These are phyloP conservation scores for Tholera decimalis DNA, from an alignment of 2,888 invertebrate genomes.

Conservation along the genomic window DNA sequence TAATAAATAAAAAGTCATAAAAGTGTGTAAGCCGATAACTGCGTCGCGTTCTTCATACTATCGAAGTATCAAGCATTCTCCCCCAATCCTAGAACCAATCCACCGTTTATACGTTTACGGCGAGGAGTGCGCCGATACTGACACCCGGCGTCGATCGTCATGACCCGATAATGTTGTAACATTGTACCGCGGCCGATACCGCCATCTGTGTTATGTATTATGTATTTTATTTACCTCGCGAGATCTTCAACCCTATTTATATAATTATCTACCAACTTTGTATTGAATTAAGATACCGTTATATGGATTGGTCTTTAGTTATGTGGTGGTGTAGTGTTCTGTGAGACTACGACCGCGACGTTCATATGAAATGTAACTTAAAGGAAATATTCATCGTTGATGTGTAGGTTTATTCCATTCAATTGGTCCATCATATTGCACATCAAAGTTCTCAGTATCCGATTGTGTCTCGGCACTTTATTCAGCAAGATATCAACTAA, in stretches of 20 bases:
- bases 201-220: conserved; percentile 68
- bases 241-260: conserved; percentile 59
- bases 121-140: conserved; percentile 72
- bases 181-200: conserved; percentile 71
- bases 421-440: conserved; percentile 18
- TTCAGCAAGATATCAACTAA: conserved; percentile 60
- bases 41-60: conserved; percentile 58
- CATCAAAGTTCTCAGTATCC: conserved; percentile 21
- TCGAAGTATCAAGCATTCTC: conserved; percentile 59
- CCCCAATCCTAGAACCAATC: conserved; percentile 66
- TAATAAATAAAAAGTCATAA: conserved; percentile 56
- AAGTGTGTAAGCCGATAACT: conserved; percentile 62
- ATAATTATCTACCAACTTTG: conserved; percentile 59
- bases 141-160: conserved; percentile 79
- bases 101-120: conserved; percentile 69
- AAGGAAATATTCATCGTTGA: conserved; percentile 4
- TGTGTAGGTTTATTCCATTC: conserved; percentile 14
- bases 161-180: conserved; percentile 78
- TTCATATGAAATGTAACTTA: conserved; percentile 34
- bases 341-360: conserved; percentile 20
- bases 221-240: conserved; percentile 66
- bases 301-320: conserved; percentile 34
- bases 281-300: conserved; percentile 55
- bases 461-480: conserved; percentile 44
- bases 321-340: conserved; percentile 28